Percentiles rank a stretch among this genome's conserved stretches.
These are phyloP conservation scores for Basileuterus tristriatus DNA, from an alignment of 2,797 vertebrate species.

Conservation along the genomic window DNA sequence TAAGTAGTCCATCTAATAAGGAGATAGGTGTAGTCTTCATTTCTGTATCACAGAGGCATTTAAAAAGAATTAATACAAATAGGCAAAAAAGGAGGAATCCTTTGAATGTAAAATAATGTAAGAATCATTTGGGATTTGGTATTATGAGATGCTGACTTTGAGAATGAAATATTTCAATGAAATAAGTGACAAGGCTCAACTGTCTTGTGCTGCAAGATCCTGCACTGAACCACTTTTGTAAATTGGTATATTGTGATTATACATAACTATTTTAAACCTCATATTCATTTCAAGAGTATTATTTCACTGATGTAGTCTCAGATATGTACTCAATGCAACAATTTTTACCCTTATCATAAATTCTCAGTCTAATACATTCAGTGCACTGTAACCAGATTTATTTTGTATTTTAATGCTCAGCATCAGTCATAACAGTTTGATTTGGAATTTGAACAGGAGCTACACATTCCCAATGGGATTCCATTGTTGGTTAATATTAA, in stretches of 20 bases:
- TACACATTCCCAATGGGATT: background rate
- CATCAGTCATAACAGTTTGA: conserved; percentile 29
- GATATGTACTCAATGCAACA: background rate
- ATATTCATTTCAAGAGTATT: background rate
- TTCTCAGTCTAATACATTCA: conserved; percentile 25
- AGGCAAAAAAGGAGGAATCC: background rate
- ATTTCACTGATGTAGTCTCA: background rate
- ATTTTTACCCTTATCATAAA: background rate
- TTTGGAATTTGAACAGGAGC: conserved; percentile 36
- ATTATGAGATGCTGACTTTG: background rate
- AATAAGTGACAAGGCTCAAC: background rate
- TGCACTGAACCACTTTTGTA: background rate
- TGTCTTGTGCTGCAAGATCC: background rate
- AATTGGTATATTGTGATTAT: background rate
- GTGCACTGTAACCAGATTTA: background rate
- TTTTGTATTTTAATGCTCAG: conserved; percentile 30
- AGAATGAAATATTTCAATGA: background rate
- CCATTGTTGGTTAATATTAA: conserved; percentile 58
- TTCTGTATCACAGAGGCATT: background rate
- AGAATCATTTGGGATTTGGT: background rate
- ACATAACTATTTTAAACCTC: background rate
- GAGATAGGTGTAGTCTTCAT: background rate
- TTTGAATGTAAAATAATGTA: background rate
- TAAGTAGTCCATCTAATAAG: background rate
- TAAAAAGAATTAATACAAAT: background rate